Evolutionary conservation across 2,113 vertebrate species (phyloP).

Genomic region (Plecotus auritus): DNA sequence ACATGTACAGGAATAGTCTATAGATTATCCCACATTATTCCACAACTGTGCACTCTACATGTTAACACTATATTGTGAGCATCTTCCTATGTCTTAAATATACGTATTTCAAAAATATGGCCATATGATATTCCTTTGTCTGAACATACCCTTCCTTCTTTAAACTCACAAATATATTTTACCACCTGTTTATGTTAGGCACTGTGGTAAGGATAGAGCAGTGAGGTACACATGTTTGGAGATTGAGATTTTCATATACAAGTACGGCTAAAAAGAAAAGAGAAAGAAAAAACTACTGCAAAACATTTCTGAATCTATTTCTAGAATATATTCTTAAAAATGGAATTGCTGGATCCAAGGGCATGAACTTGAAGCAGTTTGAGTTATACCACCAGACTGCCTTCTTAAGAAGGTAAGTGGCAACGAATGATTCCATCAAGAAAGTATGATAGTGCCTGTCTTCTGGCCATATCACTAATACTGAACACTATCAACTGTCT

Average conservation of each 20-base stretch:
- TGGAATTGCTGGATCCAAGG: not conserved
- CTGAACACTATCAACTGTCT: not conserved
- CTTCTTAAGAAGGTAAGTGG: not conserved
- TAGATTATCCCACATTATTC: no score
- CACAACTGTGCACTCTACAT: not conserved
- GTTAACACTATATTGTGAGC: not conserved
- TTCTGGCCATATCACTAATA: not conserved
- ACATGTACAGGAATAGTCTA: not conserved
- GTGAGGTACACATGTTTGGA: not conserved
- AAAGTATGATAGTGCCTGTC: not conserved
- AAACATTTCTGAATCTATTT: not conserved
- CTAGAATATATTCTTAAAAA: not conserved
- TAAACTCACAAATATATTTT: not conserved
- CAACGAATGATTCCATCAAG: not conserved
- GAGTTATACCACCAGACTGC: not conserved
- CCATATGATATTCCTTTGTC: not conserved
- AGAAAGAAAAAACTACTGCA: not conserved
- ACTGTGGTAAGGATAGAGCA: not conserved
- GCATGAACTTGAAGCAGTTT: not conserved
- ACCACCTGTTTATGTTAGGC: not conserved
- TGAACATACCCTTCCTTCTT: not conserved
- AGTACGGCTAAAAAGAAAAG: not conserved
- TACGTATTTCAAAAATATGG: not conserved
- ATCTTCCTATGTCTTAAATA: not conserved
- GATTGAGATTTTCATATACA: not conserved